These are phyloP conservation scores for Psammodynastes pulverulentus DNA, from an alignment of 2,113 vertebrate species.

Conservation along the genomic window DNA sequence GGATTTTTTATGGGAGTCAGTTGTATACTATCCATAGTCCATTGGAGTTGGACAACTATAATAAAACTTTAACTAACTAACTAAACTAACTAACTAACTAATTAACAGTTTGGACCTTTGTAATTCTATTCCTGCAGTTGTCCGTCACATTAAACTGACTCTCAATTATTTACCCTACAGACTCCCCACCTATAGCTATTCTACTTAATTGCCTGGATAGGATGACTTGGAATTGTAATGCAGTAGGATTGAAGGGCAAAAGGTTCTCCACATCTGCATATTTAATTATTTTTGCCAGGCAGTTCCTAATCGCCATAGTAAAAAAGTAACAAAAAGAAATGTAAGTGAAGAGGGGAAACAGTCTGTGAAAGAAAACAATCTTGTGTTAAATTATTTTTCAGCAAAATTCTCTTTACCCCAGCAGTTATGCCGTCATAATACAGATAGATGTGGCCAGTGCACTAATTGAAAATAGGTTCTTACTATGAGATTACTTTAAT, in stretches of 20 bases:
- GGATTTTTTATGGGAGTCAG: background rate
- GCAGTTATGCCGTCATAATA: background rate
- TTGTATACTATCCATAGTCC: background rate
- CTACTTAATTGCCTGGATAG: background rate
- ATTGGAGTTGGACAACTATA: background rate
- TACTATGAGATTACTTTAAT: background rate
- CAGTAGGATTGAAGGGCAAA: background rate
- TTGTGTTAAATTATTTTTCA: too few species aligned
- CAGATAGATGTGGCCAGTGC: background rate
- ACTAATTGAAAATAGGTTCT: background rate
- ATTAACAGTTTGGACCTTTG: background rate
- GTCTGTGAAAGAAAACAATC: background rate
- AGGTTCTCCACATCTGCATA: background rate
- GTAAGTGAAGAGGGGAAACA: background rate
- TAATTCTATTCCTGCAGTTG: background rate
- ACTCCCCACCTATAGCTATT: background rate
- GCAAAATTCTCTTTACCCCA: background rate
- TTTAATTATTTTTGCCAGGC: background rate
- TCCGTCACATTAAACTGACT: background rate
- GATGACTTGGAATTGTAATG: background rate
- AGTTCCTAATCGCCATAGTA: background rate
- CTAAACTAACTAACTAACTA: background rate
- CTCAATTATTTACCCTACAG: background rate
- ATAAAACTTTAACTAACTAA: background rate
- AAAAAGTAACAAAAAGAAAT: background rate